Evolutionary conservation across 37 sponge, comb jelly and placozoan genomes (phyloP), one percentile per base, ranked within the genome.

Genomic region (Eunapius fragilis): DNA sequence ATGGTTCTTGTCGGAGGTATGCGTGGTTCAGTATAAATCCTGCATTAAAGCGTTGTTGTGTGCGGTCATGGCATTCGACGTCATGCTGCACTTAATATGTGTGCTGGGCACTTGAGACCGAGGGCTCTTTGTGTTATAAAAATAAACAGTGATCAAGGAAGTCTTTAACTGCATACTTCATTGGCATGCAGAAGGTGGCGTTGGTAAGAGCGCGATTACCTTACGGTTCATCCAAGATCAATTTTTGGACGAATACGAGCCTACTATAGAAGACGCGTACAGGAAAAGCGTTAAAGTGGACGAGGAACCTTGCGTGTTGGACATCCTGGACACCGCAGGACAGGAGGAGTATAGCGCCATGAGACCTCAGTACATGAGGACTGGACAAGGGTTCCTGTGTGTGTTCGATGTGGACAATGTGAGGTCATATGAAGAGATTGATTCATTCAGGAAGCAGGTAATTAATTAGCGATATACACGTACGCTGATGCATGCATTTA

Each of bases 261-360:
- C 83, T 10, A 82, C 83, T 0, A 82, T 82, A 9, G 83, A 71
- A 19, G 83, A 82, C 36, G 36, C 72, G n/a, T 82, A 82, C 71
- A 27, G 80, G n/a, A 80, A 80, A 32, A 12, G 14, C 19, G 58
- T 19, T 4, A 19, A 17, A 0, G 58, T 58, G 6, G 58, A 58
- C 58, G 58, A 58, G 17, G 58, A 87, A 75, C 67, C 81, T 80
- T 90, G 91, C 69, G 48, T 92, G 78, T 81, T 92, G 79, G 93
- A 95, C 70, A 92, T 95, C 41, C 77, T 95, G 75, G 96, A 95
- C 80, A 92, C 96, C 26, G 96, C 96, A 2, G 96, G 96, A 26
- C 96, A 95, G 69, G 96, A 95, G 80, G 96, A 95, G 78, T 95
- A 92, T 72, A 88, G 89, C 68, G 82, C 91, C 26, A 91, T 94